Evolutionary conservation across 2,797 vertebrate genomes (phyloP).

Genomic region (Taenioides sp.): DNA sequence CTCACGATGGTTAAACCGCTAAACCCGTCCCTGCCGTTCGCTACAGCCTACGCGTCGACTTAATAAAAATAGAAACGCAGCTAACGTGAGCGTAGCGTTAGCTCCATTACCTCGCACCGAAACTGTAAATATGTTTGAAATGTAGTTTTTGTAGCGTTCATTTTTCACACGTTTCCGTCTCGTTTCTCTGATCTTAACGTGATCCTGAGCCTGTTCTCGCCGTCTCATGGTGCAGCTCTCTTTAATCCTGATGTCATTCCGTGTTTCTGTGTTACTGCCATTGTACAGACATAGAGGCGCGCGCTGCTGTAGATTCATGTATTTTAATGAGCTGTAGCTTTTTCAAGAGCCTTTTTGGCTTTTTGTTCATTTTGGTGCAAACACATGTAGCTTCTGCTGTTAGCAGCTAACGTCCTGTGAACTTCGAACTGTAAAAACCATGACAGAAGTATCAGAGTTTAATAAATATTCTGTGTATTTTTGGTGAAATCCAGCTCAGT

Average conservation of each 20-base stretch:
- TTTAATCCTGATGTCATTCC: not conserved
- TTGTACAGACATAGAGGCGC: not conserved
- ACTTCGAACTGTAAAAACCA: conserved; percentile 8
- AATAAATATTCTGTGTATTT: conserved; percentile 22
- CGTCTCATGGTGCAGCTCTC: conserved; percentile 7
- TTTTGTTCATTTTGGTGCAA: not conserved
- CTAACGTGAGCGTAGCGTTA: not conserved
- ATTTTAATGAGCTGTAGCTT: conserved; percentile 13
- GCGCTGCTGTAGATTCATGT: not conserved
- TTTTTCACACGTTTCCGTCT: not conserved
- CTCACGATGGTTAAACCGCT: not conserved
- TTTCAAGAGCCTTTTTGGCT: not conserved
- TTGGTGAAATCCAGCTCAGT: conserved; percentile 7
- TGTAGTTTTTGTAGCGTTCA: not conserved
- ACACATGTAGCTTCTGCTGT: conserved; percentile 15
- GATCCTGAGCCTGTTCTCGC: not conserved
- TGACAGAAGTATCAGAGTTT: conserved; percentile 7
- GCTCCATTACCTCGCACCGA: not conserved
- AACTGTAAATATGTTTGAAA: not conserved
- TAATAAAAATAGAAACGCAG: not conserved
- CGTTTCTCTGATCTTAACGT: not conserved
- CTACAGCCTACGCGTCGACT: too few species aligned
- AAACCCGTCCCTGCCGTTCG: not conserved
- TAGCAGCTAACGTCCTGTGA: conserved; percentile 12
- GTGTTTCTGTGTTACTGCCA: not conserved